Base-by-base conservation (phyloP, 2,888 invertebrate genomes). In the Eristalis arbustorum region DNA sequence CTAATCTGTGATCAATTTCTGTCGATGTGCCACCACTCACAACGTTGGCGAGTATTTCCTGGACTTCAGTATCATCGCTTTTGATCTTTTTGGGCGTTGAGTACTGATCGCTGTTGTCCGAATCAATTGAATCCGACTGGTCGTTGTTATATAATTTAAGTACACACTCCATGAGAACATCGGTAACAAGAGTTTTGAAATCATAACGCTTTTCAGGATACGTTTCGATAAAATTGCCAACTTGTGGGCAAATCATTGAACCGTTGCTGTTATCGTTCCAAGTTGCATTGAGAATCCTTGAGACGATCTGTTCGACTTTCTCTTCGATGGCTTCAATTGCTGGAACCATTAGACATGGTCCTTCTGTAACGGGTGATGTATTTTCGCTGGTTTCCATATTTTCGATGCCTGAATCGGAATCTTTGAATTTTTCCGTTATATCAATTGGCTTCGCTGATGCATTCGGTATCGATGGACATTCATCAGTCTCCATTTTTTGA, bases 341-440 rank as follows among this genome's bases (percentile, higher is more conserved):
- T 69, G 78, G 79, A 4, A 84, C 76, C 37, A 80, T 63, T 13
- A 85, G 67, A n/a, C 84, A 83, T 23, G 81, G 64, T 23, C 73
- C 76, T 25, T 78, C 82, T 23, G 78, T 71, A 22, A 71, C 64
- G 5, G 89, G 80, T 63, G 89, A 81, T 67, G 77, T 69, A 31
- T 88, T 89, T 67, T 89, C 89, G 87, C 90, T 91, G 81, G 93
- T 94, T 92, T 96, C 96, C 96, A 96, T 96, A 89, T 95, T 96
- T 91, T 96, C 96, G 90, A 96, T 95, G 23, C 96, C 95, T 8
- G 96, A 95, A 91, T 96, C 96, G 42, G 95, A 95, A 91, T 95
- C 96, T 67, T 73, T 71, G 42, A 25, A 69, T 74, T 74, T 93
- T 80, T 94, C 94, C 89, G 95, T 94, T 25, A 95, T 94, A 89